Percentiles rank a stretch among this genome's conserved stretches.
Conservation (phyloP, 2,888 invertebrate species). For the Aphidius colemani region DNA sequence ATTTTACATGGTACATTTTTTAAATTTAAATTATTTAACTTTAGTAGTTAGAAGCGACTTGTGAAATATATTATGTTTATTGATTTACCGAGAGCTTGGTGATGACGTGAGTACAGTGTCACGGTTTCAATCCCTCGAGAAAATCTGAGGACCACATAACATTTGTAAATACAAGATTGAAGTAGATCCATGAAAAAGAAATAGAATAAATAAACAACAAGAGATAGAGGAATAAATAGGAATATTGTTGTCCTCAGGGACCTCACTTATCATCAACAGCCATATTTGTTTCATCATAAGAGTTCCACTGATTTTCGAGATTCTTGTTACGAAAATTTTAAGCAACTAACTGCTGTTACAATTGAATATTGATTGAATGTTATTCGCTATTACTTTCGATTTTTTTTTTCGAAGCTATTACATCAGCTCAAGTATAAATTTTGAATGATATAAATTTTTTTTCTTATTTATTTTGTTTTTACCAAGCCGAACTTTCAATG, state of each 20-base stretch:
- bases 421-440: too few species aligned
- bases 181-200: background rate
- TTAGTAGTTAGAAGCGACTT: too few species aligned
- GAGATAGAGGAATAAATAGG: conserved; percentile 10
- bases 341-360: conserved; percentile 9
- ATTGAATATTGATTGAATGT: background rate
- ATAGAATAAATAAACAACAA: conserved; percentile 9
- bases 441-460: too few species aligned
- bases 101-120: too few species aligned
- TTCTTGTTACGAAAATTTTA: conserved; percentile 14
- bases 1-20: too few species aligned
- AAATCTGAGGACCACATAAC: background rate
- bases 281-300: conserved; percentile 24
- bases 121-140: background rate
- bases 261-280: conserved; percentile 28
- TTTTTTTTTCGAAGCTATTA: too few species aligned
- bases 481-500: too few species aligned
- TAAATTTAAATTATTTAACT: too few species aligned
- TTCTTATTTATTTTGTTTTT: too few species aligned
- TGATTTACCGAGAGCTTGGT: too few species aligned
- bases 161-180: too few species aligned
- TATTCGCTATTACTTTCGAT: conserved; percentile 4
- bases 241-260: conserved; percentile 14
- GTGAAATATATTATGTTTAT: too few species aligned
- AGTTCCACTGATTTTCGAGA: background rate